These are phyloP conservation scores for Manis crassicaudata DNA, from an alignment of 2,797 vertebrate genomes.

Conservation along the genomic window DNA sequence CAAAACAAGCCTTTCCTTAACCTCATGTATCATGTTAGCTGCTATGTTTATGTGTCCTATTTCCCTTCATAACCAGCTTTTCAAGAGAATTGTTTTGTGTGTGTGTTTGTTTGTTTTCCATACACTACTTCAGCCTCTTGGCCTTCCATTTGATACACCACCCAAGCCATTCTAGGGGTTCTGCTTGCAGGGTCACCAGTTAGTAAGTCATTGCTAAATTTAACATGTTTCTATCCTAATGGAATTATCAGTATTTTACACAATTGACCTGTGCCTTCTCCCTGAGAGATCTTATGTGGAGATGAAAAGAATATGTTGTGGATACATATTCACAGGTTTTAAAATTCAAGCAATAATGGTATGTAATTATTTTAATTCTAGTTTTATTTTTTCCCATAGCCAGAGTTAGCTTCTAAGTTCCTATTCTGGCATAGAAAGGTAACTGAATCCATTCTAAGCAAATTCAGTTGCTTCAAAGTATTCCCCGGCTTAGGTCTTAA, in stretches of 20 bases:
- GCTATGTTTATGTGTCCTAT: background rate
- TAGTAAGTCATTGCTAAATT: background rate
- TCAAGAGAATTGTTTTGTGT: background rate
- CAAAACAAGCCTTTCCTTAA: background rate
- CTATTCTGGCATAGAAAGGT: background rate
- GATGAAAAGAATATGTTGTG: background rate
- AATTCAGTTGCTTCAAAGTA: background rate
- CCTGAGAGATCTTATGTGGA: background rate
- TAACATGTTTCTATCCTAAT: background rate
- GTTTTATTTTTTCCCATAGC: background rate
- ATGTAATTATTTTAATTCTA: background rate
- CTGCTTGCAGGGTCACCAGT: background rate
- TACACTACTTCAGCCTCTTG: background rate
- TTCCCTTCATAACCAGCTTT: background rate
- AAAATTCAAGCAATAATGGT: background rate
- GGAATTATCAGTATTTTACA: background rate
- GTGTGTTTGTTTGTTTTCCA: background rate
- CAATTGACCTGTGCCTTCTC: background rate
- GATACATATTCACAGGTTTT: background rate
- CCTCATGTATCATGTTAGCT: background rate
- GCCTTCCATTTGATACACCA: background rate
- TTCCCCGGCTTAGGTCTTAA: background rate
- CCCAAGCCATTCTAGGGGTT: background rate
- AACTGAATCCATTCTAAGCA: background rate
- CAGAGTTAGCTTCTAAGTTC: background rate